These are phyloP conservation scores for Myoxocephalus aenaeus DNA, from an alignment of 2,797 vertebrate species.

Conservation along the genomic window DNA sequence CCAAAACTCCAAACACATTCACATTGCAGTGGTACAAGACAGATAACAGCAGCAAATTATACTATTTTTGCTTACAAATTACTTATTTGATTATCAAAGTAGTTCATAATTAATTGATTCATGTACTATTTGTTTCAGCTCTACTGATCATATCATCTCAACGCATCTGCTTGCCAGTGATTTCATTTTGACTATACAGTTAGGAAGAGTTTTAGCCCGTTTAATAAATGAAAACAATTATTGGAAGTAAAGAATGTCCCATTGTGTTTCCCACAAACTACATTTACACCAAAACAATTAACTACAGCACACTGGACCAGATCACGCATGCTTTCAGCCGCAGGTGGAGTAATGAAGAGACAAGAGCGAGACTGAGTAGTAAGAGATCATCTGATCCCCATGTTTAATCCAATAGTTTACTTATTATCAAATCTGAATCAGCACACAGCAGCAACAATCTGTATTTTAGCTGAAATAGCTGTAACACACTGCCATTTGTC, in stretches of 20 bases:
- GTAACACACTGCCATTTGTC: slow-evolving; percentile 71
- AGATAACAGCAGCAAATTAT: not conserved
- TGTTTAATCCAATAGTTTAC: slow-evolving; percentile 80
- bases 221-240: not conserved
- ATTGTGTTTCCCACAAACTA: slow-evolving; percentile 16
- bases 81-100: not conserved
- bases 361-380: slow-evolving; percentile 59
- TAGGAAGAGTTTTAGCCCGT: not conserved
- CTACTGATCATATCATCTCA: not conserved
- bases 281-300: slow-evolving; percentile 18
- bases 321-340: not conserved
- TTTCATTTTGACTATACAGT: not conserved
- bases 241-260: slow-evolving; percentile 6
- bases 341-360: slow-evolving; percentile 58
- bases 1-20: not conserved
- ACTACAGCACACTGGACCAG: not conserved
- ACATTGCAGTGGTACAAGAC: not conserved
- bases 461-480: slow-evolving; percentile 70
- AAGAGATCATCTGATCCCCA: slow-evolving; percentile 71
- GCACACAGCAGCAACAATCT: slow-evolving; percentile 75
- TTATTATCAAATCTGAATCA: slow-evolving; percentile 80
- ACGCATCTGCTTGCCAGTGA: not conserved
- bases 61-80: not conserved
- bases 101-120: not conserved
- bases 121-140: not conserved